phyloP scores from a whole-genome alignment of 2,888 invertebrate species.

The Alentia gelatinosa region DNA sequence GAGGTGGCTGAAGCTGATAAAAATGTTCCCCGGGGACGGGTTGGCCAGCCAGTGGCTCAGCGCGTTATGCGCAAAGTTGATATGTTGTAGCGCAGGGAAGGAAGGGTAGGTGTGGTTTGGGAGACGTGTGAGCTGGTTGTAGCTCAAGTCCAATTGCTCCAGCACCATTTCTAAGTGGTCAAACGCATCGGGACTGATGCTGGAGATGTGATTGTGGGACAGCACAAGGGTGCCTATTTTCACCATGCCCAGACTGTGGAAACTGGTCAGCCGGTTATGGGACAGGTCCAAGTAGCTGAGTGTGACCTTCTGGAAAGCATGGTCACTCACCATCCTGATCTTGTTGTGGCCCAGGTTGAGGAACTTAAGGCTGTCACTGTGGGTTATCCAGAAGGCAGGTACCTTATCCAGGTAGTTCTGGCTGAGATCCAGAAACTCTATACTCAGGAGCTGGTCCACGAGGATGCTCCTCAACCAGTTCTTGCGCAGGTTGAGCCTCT shows the following conservation, averaged over 20 bases:
- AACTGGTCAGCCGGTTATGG: constrained; percentile 58
- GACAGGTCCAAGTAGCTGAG: constrained; percentile 63
- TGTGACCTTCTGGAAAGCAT: constrained; percentile 58
- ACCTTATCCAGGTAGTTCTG: constrained; percentile 60
- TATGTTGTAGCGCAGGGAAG: constrained; percentile 35
- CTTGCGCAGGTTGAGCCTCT: constrained; percentile 42
- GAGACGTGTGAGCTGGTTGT: constrained; percentile 59
- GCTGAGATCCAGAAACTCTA: constrained; percentile 64
- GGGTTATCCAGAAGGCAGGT: constrained; percentile 58
- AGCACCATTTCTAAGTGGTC: constrained; percentile 59
- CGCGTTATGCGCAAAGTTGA: constrained; percentile 48
- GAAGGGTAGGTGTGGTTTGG: constrained; percentile 47
- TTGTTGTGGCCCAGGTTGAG: constrained; percentile 64
- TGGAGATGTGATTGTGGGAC: constrained; percentile 60
- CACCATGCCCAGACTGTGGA: constrained; percentile 56
- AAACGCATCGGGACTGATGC: constrained; percentile 56
- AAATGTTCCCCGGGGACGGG: not conserved
- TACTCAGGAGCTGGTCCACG: constrained; percentile 44
- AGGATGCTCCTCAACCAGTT: constrained; percentile 35
- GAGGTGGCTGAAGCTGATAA: constrained; percentile 48
- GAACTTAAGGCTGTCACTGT: constrained; percentile 56
- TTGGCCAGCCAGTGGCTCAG: constrained; percentile 36
- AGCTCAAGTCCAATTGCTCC: constrained; percentile 63
- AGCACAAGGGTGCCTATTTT: constrained; percentile 59
- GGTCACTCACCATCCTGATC: constrained; percentile 53